Conservation (phyloP, 2,113 vertebrate species). For the Peromyscus californicus region DNA sequence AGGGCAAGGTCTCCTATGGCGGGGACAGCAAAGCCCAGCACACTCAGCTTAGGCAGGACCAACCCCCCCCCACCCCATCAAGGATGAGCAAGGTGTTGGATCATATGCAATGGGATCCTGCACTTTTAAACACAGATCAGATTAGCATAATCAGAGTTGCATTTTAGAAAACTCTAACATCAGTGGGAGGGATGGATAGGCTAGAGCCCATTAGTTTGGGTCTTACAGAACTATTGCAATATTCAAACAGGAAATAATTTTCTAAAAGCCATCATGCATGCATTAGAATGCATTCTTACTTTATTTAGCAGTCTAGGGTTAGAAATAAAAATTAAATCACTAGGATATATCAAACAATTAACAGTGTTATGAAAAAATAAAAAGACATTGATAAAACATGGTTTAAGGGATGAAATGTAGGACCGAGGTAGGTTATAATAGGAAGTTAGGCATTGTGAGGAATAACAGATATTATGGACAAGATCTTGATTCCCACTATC, state of each 20-base stretch:
- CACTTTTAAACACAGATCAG: not conserved
- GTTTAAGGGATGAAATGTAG: not conserved
- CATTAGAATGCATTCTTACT: not conserved
- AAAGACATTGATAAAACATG: not conserved
- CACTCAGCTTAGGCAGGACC: too few relatives aligned
- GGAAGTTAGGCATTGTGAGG: not conserved
- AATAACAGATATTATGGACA: not conserved
- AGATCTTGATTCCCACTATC: not conserved
- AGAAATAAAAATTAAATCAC: not conserved
- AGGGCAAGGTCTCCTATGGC: too few relatives aligned
- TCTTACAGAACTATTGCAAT: not conserved
- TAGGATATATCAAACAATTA: not conserved
- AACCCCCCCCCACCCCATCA: too few relatives aligned
- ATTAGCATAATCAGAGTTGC: not conserved
- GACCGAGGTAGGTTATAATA: not conserved
- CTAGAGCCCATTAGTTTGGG: not conserved
- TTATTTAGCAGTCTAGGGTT: not conserved
- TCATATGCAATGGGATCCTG: too few relatives aligned
- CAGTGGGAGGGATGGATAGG: not conserved
- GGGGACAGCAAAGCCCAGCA: too few relatives aligned
- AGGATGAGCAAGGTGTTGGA: too few relatives aligned
- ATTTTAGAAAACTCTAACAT: slow-evolving; percentile 30
- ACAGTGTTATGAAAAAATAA: not conserved
- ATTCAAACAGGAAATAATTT: not conserved
- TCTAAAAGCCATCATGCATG: not conserved